A percentile compares a stretch with the other conserved stretches of the same genome.
These are phyloP conservation scores for Drosophila paracracens DNA, from an alignment of 2,888 invertebrate species.

Conservation along the genomic window DNA sequence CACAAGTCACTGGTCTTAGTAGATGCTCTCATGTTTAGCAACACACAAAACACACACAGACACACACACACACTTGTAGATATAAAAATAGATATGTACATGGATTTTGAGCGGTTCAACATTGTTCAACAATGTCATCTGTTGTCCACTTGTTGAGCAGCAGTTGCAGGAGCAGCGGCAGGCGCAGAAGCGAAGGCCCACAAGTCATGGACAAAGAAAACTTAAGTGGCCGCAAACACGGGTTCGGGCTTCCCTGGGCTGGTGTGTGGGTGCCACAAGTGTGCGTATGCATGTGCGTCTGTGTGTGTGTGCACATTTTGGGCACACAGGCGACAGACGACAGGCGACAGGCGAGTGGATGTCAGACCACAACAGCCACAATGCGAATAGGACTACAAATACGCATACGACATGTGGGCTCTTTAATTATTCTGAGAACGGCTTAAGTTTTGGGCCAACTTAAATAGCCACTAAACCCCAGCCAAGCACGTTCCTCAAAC, in stretches of 20 bases:
- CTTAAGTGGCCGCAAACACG: constrained; percentile 74
- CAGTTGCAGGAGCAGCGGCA: constrained; percentile 39
- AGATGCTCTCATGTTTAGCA: constrained; percentile 44
- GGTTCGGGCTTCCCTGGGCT: constrained; percentile 14
- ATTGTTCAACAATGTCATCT: constrained; percentile 70
- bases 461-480: constrained; percentile 72
- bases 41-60: constrained; percentile 10
- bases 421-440: constrained; percentile 70
- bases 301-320: neutral
- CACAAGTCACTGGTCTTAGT: constrained; percentile 51
- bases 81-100: constrained; percentile 3
- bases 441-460: constrained; percentile 57
- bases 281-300: constrained; percentile 2
- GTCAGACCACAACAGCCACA: constrained; percentile 50
- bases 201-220: constrained; percentile 75
- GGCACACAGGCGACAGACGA: neutral
- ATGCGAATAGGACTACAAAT: constrained; percentile 45
- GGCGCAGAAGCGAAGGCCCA: constrained; percentile 30
- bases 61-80: constrained; percentile 3
- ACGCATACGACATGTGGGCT: constrained; percentile 74
- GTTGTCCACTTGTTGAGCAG: constrained; percentile 74
- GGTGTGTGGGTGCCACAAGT: constrained; percentile 9
- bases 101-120: constrained; percentile 52
- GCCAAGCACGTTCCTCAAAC: constrained; percentile 61
- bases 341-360: constrained; percentile 12